A percentile compares a stretch with the other conserved stretches of the same genome.
phyloP scores from a whole-genome alignment of 2,888 invertebrate species.

The Parnassius apollo region DNA sequence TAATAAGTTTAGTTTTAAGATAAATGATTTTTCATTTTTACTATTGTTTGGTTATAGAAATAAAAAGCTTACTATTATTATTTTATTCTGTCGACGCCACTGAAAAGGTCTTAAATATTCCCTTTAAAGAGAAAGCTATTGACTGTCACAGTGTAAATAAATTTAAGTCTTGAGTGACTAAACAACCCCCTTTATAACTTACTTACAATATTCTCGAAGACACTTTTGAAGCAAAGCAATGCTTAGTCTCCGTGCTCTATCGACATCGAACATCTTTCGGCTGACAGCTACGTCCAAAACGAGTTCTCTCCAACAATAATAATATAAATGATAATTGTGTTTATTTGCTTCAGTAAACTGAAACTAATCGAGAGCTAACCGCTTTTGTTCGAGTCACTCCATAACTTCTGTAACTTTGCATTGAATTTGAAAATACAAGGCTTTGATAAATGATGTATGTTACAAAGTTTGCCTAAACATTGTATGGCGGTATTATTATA shows the following conservation, averaged over 20 bases:
- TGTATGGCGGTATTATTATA: no score
- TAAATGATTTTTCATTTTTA: no score
- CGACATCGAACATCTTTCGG: conserved; percentile 5
- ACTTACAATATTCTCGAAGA: background rate
- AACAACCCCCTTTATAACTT: background rate
- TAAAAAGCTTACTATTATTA: no score
- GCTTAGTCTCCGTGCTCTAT: conserved; percentile 16
- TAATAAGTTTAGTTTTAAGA: no score
- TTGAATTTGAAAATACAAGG: background rate
- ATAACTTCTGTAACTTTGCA: background rate
- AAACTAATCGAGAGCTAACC: background rate
- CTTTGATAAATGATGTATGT: no score
- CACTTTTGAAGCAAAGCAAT: conserved; percentile 3
- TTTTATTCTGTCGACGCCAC: no score
- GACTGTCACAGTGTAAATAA: no score
- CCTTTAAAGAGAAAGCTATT: no score
- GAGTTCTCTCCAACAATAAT: conserved; percentile 16
- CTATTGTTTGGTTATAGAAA: no score
- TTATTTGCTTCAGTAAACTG: background rate
- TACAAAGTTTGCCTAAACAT: no score
- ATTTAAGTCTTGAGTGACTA: background rate
- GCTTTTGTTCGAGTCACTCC: background rate
- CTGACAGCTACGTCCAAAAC: conserved; percentile 10
- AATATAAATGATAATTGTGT: conserved; percentile 15
- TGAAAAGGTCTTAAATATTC: no score